Evolutionary conservation across 2,888 invertebrate genomes (phyloP).

Genomic region (Ferdinandea cuprea): DNA sequence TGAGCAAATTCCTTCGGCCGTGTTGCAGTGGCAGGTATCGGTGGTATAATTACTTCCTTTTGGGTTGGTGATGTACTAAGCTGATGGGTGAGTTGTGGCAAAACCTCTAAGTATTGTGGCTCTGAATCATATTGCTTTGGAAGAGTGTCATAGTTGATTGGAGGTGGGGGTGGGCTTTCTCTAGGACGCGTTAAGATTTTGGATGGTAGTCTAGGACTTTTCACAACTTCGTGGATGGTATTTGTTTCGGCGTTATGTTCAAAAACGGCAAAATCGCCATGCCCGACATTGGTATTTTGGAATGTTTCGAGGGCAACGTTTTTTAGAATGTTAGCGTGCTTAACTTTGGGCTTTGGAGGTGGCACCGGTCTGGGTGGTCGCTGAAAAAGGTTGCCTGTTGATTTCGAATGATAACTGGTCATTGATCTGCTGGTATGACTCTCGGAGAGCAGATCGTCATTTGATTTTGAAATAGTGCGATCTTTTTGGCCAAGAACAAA

Average conservation of each 20-base stretch:
- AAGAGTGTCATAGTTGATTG: constrained; percentile 80
- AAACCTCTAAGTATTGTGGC: constrained; percentile 80
- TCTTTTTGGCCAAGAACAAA: constrained; percentile 78
- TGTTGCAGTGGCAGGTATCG: constrained; percentile 78
- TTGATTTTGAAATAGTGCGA: constrained; percentile 78
- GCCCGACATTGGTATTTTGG: constrained; percentile 81
- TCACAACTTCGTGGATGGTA: constrained; percentile 80
- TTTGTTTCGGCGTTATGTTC: constrained; percentile 82
- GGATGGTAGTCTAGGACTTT: constrained; percentile 74
- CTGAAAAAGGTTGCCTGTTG: constrained; percentile 79
- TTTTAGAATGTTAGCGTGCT: constrained; percentile 81
- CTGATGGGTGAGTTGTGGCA: constrained; percentile 77
- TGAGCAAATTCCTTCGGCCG: constrained; percentile 80
- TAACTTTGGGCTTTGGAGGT: constrained; percentile 81
- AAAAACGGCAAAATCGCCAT: constrained; percentile 82
- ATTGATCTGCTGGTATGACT: constrained; percentile 76
- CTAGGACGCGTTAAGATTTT: constrained; percentile 77
- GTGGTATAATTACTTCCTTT: constrained; percentile 72
- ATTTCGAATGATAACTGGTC: constrained; percentile 76
- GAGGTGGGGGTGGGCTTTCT: constrained; percentile 83
- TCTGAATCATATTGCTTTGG: constrained; percentile 78
- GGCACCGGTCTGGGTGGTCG: constrained; percentile 77
- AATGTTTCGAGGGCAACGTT: constrained; percentile 81
- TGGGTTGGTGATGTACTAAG: constrained; percentile 69
- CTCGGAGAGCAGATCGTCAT: constrained; percentile 78